phyloP scores from a whole-genome alignment of 2,797 vertebrate genomes.

The Acanthopagrus latus region DNA sequence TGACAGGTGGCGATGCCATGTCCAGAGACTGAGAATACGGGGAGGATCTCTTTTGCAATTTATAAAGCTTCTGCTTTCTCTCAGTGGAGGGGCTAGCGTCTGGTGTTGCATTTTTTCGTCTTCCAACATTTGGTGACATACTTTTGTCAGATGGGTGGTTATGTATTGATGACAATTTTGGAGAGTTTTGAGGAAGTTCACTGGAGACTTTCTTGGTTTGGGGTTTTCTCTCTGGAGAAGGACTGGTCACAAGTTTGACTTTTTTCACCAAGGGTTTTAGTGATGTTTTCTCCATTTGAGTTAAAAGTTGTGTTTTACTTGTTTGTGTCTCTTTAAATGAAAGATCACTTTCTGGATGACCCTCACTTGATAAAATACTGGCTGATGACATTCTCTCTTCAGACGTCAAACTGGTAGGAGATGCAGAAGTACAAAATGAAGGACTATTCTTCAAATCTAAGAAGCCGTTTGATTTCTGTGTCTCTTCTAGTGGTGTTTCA shows the following conservation, averaged over 20 bases:
- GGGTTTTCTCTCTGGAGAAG: constrained; percentile 63
- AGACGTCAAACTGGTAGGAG: constrained; percentile 66
- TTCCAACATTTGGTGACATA: constrained; percentile 38
- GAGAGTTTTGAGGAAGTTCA: constrained; percentile 36
- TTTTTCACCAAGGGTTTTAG: constrained; percentile 60
- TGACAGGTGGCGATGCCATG: constrained; percentile 64
- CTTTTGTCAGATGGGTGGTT: constrained; percentile 29
- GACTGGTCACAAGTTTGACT: constrained; percentile 40
- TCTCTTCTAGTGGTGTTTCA: constrained; percentile 6
- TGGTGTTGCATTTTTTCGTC: constrained; percentile 29
- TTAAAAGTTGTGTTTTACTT: background rate
- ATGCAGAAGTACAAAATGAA: constrained; percentile 55
- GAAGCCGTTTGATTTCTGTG: constrained; percentile 23
- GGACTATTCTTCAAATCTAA: constrained; percentile 29
- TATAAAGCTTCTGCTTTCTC: constrained; percentile 43
- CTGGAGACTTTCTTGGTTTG: constrained; percentile 43
- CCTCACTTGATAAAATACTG: constrained; percentile 65
- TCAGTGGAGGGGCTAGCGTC: constrained; percentile 49
- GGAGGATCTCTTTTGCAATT: constrained; percentile 55
- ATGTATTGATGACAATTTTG: constrained; percentile 29
- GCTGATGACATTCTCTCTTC: constrained; percentile 58
- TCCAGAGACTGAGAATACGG: constrained; percentile 79
- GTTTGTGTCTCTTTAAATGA: constrained; percentile 21
- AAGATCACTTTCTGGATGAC: constrained; percentile 12
- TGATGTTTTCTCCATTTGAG: constrained; percentile 39